Conservation (phyloP, 2,113 vertebrate species). For the Cyprinodon tularosa region DNA sequence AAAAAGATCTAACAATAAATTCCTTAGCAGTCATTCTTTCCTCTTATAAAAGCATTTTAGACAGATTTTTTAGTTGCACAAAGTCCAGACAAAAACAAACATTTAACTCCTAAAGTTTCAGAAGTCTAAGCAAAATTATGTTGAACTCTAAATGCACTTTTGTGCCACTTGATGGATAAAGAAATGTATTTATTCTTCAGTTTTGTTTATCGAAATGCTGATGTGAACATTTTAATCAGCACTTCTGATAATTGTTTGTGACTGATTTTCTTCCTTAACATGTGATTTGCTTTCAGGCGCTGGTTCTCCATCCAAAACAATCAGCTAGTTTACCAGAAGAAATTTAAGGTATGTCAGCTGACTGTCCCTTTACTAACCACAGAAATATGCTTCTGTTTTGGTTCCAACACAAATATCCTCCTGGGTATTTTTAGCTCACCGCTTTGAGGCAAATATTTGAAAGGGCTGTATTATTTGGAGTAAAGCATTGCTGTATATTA, state of each 20-base stretch:
- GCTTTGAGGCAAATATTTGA: conserved; percentile 7
- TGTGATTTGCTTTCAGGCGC: conserved; percentile 84
- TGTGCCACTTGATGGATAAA: not conserved
- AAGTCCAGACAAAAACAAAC: not conserved
- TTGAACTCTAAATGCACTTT: not conserved
- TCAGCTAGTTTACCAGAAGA: conserved; percentile 99
- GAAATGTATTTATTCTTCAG: not conserved
- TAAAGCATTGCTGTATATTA: not conserved
- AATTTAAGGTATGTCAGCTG: conserved; percentile 91
- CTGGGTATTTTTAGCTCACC: conserved; percentile 33
- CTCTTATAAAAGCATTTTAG: not conserved
- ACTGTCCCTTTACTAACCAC: conserved; percentile 25
- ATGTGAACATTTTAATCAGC: conserved; percentile 6
- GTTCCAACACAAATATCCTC: conserved; percentile 15
- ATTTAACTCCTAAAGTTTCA: not conserved
- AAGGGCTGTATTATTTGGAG: not conserved
- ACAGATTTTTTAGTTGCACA: too few relatives aligned
- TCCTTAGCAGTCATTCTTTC: not conserved
- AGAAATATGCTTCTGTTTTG: conserved; percentile 45
- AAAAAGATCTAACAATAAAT: not conserved
- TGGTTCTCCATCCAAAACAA: conserved; percentile 99
- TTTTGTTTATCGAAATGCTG: not conserved
- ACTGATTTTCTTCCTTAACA: conserved; percentile 8
- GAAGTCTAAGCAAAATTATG: not conserved
- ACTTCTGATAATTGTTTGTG: conserved; percentile 15